Conservation (phyloP, 2,797 vertebrate species). For the Xiphophorus birchmanni region DNA sequence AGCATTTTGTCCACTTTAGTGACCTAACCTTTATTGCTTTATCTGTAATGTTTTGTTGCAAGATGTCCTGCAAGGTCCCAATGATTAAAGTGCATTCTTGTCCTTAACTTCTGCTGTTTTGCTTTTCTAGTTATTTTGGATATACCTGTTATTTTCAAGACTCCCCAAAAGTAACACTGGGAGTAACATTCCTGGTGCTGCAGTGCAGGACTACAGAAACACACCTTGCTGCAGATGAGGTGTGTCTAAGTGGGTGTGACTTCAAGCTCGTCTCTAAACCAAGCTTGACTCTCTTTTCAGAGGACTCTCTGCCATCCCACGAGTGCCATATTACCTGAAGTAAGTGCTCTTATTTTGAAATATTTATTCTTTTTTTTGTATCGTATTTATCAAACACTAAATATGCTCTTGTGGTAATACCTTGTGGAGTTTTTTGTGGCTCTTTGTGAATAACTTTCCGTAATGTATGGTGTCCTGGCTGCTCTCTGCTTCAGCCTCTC, state of each 20-base stretch:
- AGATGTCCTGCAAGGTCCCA: neutral
- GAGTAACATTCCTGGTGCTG: neutral
- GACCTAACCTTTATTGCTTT: neutral
- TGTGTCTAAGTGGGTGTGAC: conserved; percentile 45
- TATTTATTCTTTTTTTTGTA: neutral
- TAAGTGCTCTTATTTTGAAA: conserved; percentile 47
- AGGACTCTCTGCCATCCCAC: conserved; percentile 28
- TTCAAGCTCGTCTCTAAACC: conserved; percentile 20
- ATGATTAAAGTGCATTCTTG: neutral
- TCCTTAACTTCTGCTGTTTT: neutral
- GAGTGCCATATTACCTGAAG: conserved; percentile 29
- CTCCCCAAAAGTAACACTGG: neutral
- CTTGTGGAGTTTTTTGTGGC: neutral
- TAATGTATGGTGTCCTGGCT: neutral
- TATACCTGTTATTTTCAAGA: too few species aligned
- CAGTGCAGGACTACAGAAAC: neutral
- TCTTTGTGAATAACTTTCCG: neutral
- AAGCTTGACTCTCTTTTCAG: conserved; percentile 32
- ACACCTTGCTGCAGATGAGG: conserved; percentile 19
- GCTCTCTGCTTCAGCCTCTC: neutral
- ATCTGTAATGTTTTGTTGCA: neutral
- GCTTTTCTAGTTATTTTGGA: too few species aligned
- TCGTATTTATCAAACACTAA: neutral
- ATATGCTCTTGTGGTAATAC: neutral
- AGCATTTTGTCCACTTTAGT: neutral